These are phyloP conservation scores for Papilio machaon DNA, from an alignment of 1,140 invertebrate species.

Conservation along the genomic window DNA sequence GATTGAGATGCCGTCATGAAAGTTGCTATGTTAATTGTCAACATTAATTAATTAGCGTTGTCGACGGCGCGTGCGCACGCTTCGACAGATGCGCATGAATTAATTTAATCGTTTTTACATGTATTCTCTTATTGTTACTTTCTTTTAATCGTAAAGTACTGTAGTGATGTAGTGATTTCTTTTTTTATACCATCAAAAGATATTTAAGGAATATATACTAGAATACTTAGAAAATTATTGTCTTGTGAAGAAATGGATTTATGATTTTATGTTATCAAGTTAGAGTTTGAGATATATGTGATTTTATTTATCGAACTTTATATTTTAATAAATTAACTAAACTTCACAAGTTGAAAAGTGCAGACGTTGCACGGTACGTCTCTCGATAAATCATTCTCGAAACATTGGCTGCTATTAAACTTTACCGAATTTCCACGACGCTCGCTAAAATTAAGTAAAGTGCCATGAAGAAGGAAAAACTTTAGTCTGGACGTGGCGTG, in stretches of 20 bases:
- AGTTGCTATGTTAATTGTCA: constrained; percentile 24
- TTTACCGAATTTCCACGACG: constrained; percentile 27
- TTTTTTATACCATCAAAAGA: background rate
- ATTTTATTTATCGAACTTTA: background rate
- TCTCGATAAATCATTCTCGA: constrained; percentile 17
- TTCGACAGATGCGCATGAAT: background rate
- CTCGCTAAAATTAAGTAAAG: constrained; percentile 18
- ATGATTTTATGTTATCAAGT: no score
- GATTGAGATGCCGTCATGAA: constrained; percentile 7
- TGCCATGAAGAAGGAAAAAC: constrained; percentile 16
- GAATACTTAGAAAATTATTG: no score
- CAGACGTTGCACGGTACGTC: constrained; percentile 18
- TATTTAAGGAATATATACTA: background rate
- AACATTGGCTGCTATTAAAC: constrained; percentile 24
- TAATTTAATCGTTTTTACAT: constrained; percentile 20
- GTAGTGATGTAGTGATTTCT: background rate
- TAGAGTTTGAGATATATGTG: background rate
- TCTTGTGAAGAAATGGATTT: no score
- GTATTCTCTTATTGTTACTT: constrained; percentile 24
- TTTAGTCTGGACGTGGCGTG: constrained; percentile 24
- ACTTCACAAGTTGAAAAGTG: background rate
- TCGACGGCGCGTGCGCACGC: constrained; percentile 1
- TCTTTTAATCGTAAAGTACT: constrained; percentile 2
- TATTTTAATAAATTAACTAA: background rate
- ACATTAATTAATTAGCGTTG: constrained; percentile 24